A percentile compares a stretch with the other conserved stretches of the same genome.
Conservation (phyloP, 1,140 invertebrate species). For the Diprion similis region DNA sequence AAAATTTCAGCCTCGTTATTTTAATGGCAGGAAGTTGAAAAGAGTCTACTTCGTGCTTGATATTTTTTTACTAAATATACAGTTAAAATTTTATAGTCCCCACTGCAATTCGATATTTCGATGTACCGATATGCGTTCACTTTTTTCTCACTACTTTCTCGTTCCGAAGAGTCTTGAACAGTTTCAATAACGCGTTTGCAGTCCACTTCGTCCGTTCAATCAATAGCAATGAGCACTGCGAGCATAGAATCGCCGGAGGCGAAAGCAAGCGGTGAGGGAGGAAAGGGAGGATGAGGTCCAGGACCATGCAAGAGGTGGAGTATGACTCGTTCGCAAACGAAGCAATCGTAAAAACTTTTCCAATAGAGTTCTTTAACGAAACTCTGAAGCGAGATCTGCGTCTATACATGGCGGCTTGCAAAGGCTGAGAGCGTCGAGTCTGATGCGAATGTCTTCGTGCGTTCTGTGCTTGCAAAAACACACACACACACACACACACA, state of each 20-base stretch:
- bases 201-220: not conserved
- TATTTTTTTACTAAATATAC: no score
- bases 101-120: no score
- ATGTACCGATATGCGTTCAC: no score
- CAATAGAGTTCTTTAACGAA: conserved; percentile 36
- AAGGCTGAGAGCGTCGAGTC: not conserved
- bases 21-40: no score
- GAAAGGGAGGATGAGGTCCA: not conserved
- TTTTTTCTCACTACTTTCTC: no score
- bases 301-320: not conserved
- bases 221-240: not conserved
- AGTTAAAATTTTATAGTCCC: no score
- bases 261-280: not conserved
- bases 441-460: no score
- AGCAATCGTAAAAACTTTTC: conserved; percentile 42
- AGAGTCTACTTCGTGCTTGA: no score
- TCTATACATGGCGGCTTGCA: not conserved
- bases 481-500: not conserved
- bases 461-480: not conserved
- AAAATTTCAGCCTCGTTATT: no score
- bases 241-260: not conserved
- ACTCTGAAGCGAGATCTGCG: conserved; percentile 12
- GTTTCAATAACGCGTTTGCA: not conserved
- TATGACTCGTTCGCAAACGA: conserved; percentile 23
- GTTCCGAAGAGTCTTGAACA: not conserved